Base-by-base conservation (phyloP, 1,140 invertebrate species). In the Choristoneura fumiferana region DNA sequence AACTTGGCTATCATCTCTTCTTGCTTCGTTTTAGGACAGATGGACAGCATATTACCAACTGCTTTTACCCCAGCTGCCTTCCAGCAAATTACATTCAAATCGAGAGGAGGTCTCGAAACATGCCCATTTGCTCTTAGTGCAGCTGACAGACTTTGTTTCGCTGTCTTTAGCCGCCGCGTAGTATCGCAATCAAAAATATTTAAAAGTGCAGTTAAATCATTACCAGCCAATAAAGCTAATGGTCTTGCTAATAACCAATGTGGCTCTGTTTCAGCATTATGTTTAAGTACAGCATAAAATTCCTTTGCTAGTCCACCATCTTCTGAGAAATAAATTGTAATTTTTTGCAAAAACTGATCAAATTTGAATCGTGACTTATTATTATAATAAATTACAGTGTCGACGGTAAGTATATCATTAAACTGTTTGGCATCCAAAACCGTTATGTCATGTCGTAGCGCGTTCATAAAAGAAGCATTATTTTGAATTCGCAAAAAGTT, bases 311-410 rank as follows among this genome's bases (percentile, higher is more conserved):
- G 58, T 17, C 77, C 77, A 33, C 62, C 35, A 0, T 61, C 13
- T 57, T 81, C 75, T 12, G 59, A 58, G 52, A 81, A 84, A 52
- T 78, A 84, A 17, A 81, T 8, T 10, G 29, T 53, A 6, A 84
- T 37, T 18, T 64, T 65, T n/a, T 60, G 63, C 4, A 81, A 35
- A 57, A 81, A 84, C 12, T 57, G 57, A 18, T 81, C 69, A 36
- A 22, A 65, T 17, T 65, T 62, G 12, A 57, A 39, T 35, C 33
- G 22, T 29, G 22, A 6, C 22, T n/a, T n/a, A 29, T 60, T 53
- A 38, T 79, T 73, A 40, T 70, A 81, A 57, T 77, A 84, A 17
- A 71, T 29, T 54, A 63, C 64, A 3, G 65, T 56, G 10, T 2
- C 22, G 6, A 29, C 22, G n/a, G n/a, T n/a, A 29, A 3, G 6